These are phyloP conservation scores for Achatina immaculata DNA, from an alignment of 1,140 invertebrate species.

Conservation along the genomic window DNA sequence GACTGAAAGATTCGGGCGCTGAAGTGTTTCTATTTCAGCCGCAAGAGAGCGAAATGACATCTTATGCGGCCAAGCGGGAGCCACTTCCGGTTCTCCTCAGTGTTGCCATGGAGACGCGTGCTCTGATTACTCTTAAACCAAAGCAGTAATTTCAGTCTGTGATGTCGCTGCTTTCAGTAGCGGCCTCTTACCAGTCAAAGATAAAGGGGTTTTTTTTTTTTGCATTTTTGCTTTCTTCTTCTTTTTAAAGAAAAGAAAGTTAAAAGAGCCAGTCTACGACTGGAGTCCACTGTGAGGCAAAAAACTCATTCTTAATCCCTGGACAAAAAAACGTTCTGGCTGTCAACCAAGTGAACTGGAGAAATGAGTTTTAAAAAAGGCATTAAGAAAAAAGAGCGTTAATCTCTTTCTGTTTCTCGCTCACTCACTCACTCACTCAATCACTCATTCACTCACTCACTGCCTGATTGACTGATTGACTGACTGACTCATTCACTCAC, in stretches of 20 bases:
- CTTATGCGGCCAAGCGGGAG: constrained; percentile 34
- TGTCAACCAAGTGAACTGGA: too few species aligned
- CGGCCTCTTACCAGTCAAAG: constrained; percentile 4
- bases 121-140: constrained; percentile 35
- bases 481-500: too few species aligned
- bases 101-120: constrained; percentile 33
- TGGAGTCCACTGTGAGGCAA: too few species aligned
- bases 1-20: not conserved
- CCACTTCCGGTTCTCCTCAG: constrained; percentile 29
- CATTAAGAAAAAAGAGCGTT: too few species aligned
- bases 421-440: too few species aligned
- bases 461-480: too few species aligned
- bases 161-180: constrained; percentile 20
- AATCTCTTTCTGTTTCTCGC: too few species aligned
- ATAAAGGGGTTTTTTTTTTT: not conserved
- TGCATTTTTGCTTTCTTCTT: not conserved
- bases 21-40: not conserved
- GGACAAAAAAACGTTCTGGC: too few species aligned
- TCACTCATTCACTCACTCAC: too few species aligned
- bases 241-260: not conserved
- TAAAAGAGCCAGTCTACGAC: too few species aligned
- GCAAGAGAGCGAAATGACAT: constrained; percentile 16
- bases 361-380: too few species aligned
- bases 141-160: constrained; percentile 30
- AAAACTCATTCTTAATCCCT: too few species aligned